phyloP scores from a whole-genome alignment of 2,113 vertebrate genomes.

The Platichthys stellatus region DNA sequence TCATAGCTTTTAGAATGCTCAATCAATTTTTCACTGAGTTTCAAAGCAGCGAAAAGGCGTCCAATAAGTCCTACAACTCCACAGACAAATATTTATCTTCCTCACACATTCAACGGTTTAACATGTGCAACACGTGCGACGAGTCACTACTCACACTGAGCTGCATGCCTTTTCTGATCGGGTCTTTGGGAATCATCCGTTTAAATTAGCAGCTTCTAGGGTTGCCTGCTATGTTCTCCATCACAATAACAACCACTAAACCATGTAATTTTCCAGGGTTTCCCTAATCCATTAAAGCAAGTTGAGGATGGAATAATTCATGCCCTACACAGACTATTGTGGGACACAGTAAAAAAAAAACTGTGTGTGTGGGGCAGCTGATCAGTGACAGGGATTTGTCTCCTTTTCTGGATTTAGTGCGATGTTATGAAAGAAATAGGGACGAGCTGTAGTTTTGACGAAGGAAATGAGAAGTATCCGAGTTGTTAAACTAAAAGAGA shows the following conservation, averaged over 20 bases:
- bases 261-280: constrained; percentile 19
- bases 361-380: not conserved
- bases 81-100: not conserved
- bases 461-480: not conserved
- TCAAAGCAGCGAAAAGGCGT: not conserved
- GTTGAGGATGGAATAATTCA: constrained; percentile 12
- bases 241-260: constrained; percentile 19
- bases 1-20: not conserved
- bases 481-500: not conserved
- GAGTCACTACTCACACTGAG: not conserved
- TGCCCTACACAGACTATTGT: not conserved
- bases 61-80: not conserved
- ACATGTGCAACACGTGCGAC: not conserved
- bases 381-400: constrained; percentile 15
- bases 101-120: not conserved
- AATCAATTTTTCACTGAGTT: not conserved
- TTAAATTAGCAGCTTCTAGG: not conserved
- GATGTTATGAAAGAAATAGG: not conserved
- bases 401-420: not conserved
- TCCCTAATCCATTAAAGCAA: constrained; percentile 8
- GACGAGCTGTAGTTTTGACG: not conserved
- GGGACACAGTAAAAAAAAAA: constrained; percentile 20
- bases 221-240: constrained; percentile 5
- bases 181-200: not conserved
- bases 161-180: not conserved